Percentiles rank a stretch among this genome's conserved stretches.
Evolutionary conservation across 2,113 vertebrate genomes (phyloP).

Genomic region (Entelurus aequoreus): DNA sequence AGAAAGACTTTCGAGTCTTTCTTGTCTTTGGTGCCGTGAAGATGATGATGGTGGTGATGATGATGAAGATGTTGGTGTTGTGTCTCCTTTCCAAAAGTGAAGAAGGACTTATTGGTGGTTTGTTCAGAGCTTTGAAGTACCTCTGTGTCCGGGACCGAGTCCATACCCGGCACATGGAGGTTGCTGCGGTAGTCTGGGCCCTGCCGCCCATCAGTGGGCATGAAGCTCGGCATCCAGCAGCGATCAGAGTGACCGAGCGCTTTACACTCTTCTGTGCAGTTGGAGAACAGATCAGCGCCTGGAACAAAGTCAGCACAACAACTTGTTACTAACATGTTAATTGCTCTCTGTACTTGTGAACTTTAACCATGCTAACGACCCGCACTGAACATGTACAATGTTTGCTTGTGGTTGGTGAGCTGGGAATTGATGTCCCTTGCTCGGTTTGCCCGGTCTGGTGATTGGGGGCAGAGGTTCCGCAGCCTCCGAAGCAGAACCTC

Average conservation of each 20-base stretch:
- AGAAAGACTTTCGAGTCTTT: conserved; percentile 93
- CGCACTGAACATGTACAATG: no score
- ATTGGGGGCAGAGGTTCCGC: no score
- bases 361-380: no score
- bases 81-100: conserved; percentile 95
- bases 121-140: conserved; percentile 91
- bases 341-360: no score
- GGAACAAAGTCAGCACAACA: neutral
- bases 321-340: no score
- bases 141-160: conserved; percentile 96
- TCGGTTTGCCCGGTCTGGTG: no score
- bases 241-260: conserved; percentile 96
- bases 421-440: no score
- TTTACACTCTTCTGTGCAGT: conserved; percentile 99
- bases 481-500: no score
- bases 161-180: conserved; percentile 97
- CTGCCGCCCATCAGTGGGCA: conserved; percentile 89
- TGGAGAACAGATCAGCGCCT: conserved; percentile 97
- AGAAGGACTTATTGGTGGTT: conserved; percentile 88
- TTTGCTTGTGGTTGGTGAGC: no score
- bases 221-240: conserved; percentile 99
- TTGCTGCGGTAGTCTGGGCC: conserved; percentile 98
- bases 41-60: conserved; percentile 60
- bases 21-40: conserved; percentile 80
- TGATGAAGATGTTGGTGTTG: conserved; percentile 62